Evolutionary conservation across 2,888 invertebrate genomes (phyloP), one percentile per base, ranked within the genome.

Genomic region (Dorcus hopei): DNA sequence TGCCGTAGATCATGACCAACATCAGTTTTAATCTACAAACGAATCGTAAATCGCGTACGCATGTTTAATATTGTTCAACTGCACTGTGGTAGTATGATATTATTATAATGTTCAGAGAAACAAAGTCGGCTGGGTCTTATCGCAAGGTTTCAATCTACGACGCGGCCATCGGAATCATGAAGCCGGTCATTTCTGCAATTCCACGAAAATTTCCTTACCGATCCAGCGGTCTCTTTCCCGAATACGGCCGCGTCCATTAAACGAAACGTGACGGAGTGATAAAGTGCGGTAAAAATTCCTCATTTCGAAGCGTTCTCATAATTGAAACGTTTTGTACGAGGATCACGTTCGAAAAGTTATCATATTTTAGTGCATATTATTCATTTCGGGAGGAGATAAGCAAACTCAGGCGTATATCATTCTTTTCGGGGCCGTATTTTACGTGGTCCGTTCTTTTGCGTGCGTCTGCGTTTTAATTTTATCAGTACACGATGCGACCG

Each of bases 281-380:
- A 14, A 14, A 16, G 45, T 8, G 19, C 19, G 9, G 45, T 45
- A 19, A 45, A 19, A 45, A 45, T 19, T 19, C 9, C 14, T 23
- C 45, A 23, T 19, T 11, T 23, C 45, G 45, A 45, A 19, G 45
- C 45, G 49, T 58, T 54, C 56, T 55, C 49, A 59, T 65, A 65
- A 65, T 65, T 65, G 63, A 65, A 65, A 62, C 65, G 63, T 65
- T 65, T 61, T 49, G 53, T 61, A 61, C 52, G 63, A 61, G 45
- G 54, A 57, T 63, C 66, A 66, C 66, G 66, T 66, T 54, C 62
- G 49, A 54, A 57, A 61, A 60, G 63, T 62, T 66, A 65, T 66
- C 64, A 64, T 65, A 66, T 66, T 63, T 65, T 63, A 66, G 62
- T 59, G 57, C 63, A 59, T 61, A 66, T 65, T 66, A 66, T 65